phyloP scores from a whole-genome alignment of 2,888 invertebrate species.

The Amphipyra berbera region DNA sequence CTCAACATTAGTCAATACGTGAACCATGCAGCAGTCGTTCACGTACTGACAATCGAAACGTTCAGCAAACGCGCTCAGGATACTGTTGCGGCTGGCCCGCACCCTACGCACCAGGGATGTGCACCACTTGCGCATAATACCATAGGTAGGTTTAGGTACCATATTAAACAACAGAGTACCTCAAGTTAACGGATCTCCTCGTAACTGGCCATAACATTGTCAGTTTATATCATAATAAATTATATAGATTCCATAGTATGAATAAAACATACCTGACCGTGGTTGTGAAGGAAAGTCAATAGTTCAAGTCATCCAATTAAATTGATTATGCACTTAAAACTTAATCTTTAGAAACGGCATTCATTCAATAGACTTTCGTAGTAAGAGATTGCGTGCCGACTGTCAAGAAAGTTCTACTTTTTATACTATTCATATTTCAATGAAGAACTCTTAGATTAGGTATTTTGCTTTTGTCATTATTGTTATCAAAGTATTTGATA shows the following conservation, averaged over 20 bases:
- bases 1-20: no score
- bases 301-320: slow-evolving; percentile 39
- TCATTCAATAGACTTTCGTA: slow-evolving; percentile 16
- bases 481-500: slow-evolving; percentile 2
- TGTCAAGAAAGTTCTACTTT: slow-evolving; percentile 18
- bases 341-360: slow-evolving; percentile 19
- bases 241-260: background rate
- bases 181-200: background rate
- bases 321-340: slow-evolving; percentile 26
- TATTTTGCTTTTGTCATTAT: background rate
- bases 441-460: no score
- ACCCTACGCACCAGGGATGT: no score
- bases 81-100: no score
- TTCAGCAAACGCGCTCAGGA: no score
- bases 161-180: background rate
- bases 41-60: no score
- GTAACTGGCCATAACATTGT: background rate
- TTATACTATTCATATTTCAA: background rate
- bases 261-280: background rate
- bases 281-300: slow-evolving; percentile 8
- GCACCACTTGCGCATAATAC: no score
- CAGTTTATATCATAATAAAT: slow-evolving; percentile 1
- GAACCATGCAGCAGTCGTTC: no score
- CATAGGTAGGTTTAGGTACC: no score
- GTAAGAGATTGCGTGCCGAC: slow-evolving; percentile 2